phyloP scores from a whole-genome alignment of 2,113 vertebrate genomes.

The Steatornis caripensis region DNA sequence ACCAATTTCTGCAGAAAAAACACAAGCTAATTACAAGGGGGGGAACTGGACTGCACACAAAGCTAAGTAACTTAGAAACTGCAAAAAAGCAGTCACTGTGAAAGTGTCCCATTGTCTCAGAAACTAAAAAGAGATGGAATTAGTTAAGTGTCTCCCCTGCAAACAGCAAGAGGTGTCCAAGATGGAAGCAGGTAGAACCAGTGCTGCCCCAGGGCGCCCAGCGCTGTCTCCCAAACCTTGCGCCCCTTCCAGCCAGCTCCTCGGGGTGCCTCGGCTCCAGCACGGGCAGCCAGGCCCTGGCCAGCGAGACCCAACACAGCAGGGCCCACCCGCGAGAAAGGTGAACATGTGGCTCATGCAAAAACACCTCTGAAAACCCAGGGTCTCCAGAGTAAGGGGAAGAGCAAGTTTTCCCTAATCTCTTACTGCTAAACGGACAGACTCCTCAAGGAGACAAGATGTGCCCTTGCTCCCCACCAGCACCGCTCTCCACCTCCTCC shows the following conservation, averaged over 20 bases:
- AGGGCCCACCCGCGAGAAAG: neutral
- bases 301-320: neutral
- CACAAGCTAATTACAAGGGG: neutral
- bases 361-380: neutral
- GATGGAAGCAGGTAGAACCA: neutral
- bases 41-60: neutral
- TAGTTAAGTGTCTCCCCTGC: neutral
- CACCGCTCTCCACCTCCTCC: neutral
- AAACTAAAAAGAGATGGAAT: neutral
- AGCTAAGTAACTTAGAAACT: neutral
- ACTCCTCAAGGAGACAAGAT: neutral
- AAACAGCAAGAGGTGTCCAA: neutral
- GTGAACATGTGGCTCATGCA: neutral
- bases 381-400: neutral
- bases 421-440: neutral
- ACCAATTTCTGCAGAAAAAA: neutral
- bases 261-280: neutral
- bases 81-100: neutral
- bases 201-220: neutral
- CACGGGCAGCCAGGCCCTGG: neutral
- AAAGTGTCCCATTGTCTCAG: neutral
- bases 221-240: fast-evolving
- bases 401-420: neutral
- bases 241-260: neutral
- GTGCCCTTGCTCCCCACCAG: neutral